These are phyloP conservation scores for Dasyprocta punctata DNA, from an alignment of 2,113 vertebrate genomes.

Conservation along the genomic window DNA sequence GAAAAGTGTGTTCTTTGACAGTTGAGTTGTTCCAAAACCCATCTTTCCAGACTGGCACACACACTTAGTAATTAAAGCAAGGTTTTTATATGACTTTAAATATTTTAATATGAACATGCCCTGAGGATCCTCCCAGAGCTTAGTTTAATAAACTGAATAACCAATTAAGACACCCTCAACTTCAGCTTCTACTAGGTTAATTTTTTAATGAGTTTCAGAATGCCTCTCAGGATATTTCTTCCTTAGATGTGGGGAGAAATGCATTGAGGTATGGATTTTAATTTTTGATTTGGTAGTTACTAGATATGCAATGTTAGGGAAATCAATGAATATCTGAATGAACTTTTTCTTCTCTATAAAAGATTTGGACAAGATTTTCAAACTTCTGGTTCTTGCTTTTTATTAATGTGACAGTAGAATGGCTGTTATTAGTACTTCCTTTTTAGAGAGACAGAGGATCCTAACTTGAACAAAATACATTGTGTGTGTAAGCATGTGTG, in stretches of 20 bases:
- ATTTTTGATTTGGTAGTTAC: neutral
- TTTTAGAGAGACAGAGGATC: neutral
- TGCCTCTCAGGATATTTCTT: slow-evolving; percentile 47
- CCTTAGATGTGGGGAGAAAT: slow-evolving; percentile 52
- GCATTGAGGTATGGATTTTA: neutral
- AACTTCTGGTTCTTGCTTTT: slow-evolving; percentile 24
- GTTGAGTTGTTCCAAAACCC: slow-evolving; percentile 35
- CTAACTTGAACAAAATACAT: neutral
- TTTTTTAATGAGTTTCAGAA: slow-evolving; percentile 79
- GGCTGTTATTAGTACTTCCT: neutral
- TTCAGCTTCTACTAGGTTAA: slow-evolving; percentile 72
- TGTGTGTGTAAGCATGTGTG: neutral
- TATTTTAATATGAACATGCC: slow-evolving; percentile 74
- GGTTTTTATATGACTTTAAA: slow-evolving; percentile 70
- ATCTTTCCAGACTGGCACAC: slow-evolving; percentile 58
- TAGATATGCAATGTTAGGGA: neutral
- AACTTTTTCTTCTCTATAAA: neutral
- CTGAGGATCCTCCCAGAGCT: slow-evolving; percentile 52
- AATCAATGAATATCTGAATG: neutral
- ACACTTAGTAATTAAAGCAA: slow-evolving; percentile 72
- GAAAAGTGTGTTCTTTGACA: slow-evolving; percentile 17
- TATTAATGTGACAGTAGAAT: neutral
- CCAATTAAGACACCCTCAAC: slow-evolving; percentile 78
- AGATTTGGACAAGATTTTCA: slow-evolving; percentile 11
- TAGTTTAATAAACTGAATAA: slow-evolving; percentile 79